Base-by-base conservation (phyloP, 1,140 invertebrate species). In the Danaus plexippus region DNA sequence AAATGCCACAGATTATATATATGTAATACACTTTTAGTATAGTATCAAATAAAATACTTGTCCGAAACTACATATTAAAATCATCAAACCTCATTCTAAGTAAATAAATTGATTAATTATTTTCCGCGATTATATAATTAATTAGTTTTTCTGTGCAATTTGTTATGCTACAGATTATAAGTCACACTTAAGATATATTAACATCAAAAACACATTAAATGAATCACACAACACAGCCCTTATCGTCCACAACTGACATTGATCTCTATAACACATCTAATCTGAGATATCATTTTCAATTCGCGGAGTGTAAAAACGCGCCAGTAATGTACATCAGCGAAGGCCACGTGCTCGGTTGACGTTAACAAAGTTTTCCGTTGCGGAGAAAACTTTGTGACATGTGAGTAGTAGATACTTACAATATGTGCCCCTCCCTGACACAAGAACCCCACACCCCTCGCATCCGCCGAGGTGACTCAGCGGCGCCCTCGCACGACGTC, bases 381-480 rank as follows among this genome's bases (percentile, higher is more conserved):
- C 75, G 75, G 80, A 82, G 83, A 78, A 83, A 86, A 85, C 80
- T 87, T 87, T 80, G 81, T 85, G 81, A 85, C 83, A 83, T 87
- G 80, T 85, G 81, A 83, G 83, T 71, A 75, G 75, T 82, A 77
- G 74, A 80, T 82, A 86, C 76, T 82, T 82, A 82, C 78, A 80
- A 82, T 86, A 84, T 86, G 77, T 77, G 71, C 66, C 55, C 46
- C 59, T 67, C 71, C 49, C 52, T 41, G 45, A 47, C 47, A 64
- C 59, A 54, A 58, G 54, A 51, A 58, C 61, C 60, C 42, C 32
- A 53, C 61, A 51, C 51, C 65, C 61, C 61, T 58, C 64, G 61
- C 52, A 67, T 57, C 70, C 69, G 67, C 64, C 73, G 66, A 51
- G 71, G 80, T 85, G 80, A 83, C 73, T 83, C 80, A 85, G 75